These are phyloP conservation scores for Megastigmus dorsalis DNA, from an alignment of 2,888 invertebrate genomes.

Conservation along the genomic window DNA sequence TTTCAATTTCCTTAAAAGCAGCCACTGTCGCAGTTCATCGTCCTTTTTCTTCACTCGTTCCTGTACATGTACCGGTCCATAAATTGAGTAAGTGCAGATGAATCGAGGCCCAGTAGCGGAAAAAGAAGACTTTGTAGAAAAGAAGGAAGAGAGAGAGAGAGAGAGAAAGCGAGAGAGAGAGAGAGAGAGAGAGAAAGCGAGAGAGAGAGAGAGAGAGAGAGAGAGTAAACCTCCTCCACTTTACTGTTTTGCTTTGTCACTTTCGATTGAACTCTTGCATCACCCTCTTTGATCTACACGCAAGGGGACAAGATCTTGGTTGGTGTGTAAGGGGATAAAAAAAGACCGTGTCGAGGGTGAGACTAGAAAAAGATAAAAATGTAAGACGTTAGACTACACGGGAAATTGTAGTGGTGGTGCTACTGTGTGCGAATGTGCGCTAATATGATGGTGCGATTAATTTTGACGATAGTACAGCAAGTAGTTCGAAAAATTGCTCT, in stretches of 20 bases:
- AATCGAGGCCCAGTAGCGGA: no score
- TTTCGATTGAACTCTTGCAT: conserved; percentile 22
- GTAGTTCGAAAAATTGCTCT: conserved; percentile 38
- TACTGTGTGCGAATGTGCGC: no score
- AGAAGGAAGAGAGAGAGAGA: conserved; percentile 31
- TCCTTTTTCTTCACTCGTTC: not conserved
- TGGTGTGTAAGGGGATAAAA: not conserved
- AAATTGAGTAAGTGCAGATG: conserved; percentile 52
- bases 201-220: conserved; percentile 4
- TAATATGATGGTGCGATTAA: conserved; percentile 28
- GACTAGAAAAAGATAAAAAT: conserved; percentile 10
- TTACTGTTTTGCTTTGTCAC: conserved; percentile 42
- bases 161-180: not conserved
- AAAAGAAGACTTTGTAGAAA: conserved; percentile 33
- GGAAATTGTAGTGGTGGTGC: not conserved
- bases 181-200: not conserved
- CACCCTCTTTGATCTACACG: conserved; percentile 35
- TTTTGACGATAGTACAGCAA: conserved; percentile 33
- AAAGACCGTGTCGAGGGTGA: not conserved
- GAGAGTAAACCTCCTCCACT: not conserved
- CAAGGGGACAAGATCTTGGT: conserved; percentile 2
- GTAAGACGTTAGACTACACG: no score
- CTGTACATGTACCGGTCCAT: conserved; percentile 39
- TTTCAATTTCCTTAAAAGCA: conserved; percentile 51
- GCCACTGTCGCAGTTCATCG: not conserved